These are phyloP conservation scores for Atta cephalotes DNA, from an alignment of 1,140 invertebrate genomes.

Conservation along the genomic window DNA sequence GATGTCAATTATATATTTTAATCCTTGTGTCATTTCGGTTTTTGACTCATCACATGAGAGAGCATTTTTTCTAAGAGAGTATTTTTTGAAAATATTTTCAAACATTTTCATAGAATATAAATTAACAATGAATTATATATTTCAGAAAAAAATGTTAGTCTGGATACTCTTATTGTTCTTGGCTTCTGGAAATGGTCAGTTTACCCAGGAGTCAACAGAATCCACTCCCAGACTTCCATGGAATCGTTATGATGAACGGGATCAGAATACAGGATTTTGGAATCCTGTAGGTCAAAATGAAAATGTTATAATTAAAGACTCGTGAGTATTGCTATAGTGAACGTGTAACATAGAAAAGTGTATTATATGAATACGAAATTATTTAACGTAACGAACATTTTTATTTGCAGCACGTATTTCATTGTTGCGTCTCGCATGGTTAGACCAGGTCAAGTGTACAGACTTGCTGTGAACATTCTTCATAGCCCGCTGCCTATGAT, in stretches of 20 bases:
- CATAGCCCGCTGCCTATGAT: constrained; percentile 91
- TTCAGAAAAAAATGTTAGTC: constrained; percentile 73
- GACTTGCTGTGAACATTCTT: constrained; percentile 92
- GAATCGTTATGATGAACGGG: constrained; percentile 76
- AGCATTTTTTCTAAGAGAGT: background rate
- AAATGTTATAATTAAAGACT: constrained; percentile 88
- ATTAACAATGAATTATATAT: constrained; percentile 5
- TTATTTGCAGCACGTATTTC: constrained; percentile 91
- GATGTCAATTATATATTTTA: too few relatives aligned
- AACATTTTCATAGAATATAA: background rate
- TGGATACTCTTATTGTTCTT: constrained; percentile 70
- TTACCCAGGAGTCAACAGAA: constrained; percentile 69
- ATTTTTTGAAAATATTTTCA: background rate
- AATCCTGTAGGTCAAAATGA: constrained; percentile 73
- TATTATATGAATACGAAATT: constrained; percentile 26
- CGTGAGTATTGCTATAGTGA: constrained; percentile 85
- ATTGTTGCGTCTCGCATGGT: constrained; percentile 95
- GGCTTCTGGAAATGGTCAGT: constrained; percentile 68
- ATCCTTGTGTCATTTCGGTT: background rate
- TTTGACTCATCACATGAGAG: background rate
- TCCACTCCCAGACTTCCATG: constrained; percentile 71
- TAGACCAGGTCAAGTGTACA: constrained; percentile 94
- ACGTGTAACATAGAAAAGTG: background rate
- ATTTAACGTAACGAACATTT: constrained; percentile 13
- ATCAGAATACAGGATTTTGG: constrained; percentile 62